phyloP scores from a whole-genome alignment of 2,888 invertebrate genomes.

The Odontothrips loti region DNA sequence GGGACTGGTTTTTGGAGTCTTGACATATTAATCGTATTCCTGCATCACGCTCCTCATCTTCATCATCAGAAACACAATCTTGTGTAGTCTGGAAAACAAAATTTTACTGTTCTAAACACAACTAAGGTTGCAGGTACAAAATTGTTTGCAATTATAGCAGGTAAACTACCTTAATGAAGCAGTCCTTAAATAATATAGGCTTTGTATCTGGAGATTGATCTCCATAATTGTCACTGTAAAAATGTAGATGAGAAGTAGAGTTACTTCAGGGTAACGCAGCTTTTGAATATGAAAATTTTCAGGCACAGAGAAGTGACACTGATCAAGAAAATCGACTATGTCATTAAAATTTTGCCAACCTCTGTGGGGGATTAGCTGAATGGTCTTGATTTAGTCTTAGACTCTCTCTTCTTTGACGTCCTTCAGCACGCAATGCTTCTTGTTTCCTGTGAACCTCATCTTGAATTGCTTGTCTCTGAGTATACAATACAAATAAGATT shows the following conservation, averaged over 20 bases:
- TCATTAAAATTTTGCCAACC: not conserved
- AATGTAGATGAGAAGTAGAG: not conserved
- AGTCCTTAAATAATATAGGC: not conserved
- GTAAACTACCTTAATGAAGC: not conserved
- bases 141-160: not conserved
- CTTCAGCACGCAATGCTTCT: constrained; percentile 55
- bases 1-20: constrained; percentile 56
- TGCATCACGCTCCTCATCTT: not conserved
- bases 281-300: not conserved
- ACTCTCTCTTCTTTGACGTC: constrained; percentile 36
- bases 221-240: not conserved
- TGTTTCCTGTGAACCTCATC: constrained; percentile 74
- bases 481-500: constrained; percentile 32
- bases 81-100: not conserved
- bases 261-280: no score
- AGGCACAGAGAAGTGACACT: not conserved
- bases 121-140: not conserved
- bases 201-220: not conserved
- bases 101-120: not conserved
- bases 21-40: constrained; percentile 26
- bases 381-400: constrained; percentile 34
- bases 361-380: not conserved
- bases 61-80: not conserved
- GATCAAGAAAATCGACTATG: not conserved
- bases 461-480: constrained; percentile 62